Percentiles rank a stretch among this genome's conserved stretches.
Conservation (phyloP, 1,140 invertebrate species). For the Megalonaias nervosa region DNA sequence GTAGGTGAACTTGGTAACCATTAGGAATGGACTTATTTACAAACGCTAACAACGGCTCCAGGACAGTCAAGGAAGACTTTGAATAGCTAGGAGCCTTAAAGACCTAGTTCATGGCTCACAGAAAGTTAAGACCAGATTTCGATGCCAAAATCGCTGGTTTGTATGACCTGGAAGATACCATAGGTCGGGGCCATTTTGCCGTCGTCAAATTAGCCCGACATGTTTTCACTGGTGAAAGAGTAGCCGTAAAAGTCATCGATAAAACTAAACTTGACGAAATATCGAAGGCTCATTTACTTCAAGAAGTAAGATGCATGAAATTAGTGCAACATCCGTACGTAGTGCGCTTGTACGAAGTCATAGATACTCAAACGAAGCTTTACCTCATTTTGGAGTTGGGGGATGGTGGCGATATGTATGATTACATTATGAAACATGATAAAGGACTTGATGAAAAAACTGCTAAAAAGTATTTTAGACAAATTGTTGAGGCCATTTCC, state of each 20-base stretch:
- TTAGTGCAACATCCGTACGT: constrained; percentile 99
- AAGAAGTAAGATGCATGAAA: constrained; percentile 98
- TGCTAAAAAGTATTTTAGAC: constrained; percentile 92
- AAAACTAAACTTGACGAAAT: constrained; percentile 98
- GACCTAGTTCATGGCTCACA: constrained; percentile 42
- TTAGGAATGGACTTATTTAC: no score
- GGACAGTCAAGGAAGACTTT: no score
- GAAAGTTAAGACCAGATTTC: constrained; percentile 69
- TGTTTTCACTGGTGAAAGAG: constrained; percentile 99
- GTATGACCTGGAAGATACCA: constrained; percentile 96
- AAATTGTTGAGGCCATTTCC: constrained; percentile 97
- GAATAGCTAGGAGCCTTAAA: neutral
- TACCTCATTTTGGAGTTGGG: constrained; percentile 94
- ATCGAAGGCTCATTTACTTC: constrained; percentile 96
- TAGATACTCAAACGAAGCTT: constrained; percentile 88
- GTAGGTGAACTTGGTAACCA: no score
- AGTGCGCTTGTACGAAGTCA: constrained; percentile 98
- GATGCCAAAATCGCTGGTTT: constrained; percentile 94
- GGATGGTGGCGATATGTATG: constrained; percentile 99
- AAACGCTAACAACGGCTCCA: no score
- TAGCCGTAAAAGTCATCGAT: constrained; percentile 91
- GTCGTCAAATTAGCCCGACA: constrained; percentile 98
- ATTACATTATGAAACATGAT: constrained; percentile 98
- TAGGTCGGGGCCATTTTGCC: constrained; percentile 92
- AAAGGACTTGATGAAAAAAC: constrained; percentile 78